phyloP scores from a whole-genome alignment of 2,888 invertebrate genomes.

The Galerucella nymphaeae region DNA sequence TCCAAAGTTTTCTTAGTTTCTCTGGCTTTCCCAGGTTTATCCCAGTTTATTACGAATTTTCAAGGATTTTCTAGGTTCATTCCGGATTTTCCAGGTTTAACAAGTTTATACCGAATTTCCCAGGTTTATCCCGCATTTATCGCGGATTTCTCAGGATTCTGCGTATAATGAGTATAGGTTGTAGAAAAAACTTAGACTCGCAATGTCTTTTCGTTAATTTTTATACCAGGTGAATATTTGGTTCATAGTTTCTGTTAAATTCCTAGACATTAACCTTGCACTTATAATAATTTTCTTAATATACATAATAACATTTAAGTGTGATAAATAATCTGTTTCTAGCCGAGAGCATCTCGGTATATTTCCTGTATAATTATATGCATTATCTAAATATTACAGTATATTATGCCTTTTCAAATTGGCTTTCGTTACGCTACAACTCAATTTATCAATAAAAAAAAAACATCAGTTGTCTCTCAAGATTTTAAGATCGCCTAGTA shows the following conservation, averaged over 20 bases:
- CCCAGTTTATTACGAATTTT: too few relatives aligned
- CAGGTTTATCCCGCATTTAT: too few relatives aligned
- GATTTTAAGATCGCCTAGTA: not conserved
- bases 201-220: too few relatives aligned
- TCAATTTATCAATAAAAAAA: not conserved
- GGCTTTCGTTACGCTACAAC: not conserved
- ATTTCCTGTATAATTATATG: conserved; percentile 13
- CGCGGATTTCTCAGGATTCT: too few relatives aligned
- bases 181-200: too few relatives aligned
- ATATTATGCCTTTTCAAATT: not conserved
- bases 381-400: not conserved
- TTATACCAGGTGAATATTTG: too few relatives aligned
- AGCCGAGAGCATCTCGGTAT: not conserved
- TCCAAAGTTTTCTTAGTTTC: too few relatives aligned
- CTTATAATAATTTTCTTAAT: not conserved
- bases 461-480: not conserved
- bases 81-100: too few relatives aligned
- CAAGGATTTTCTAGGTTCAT: too few relatives aligned
- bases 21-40: too few relatives aligned
- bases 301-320: conserved; percentile 5
- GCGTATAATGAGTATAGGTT: too few relatives aligned
- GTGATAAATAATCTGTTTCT: conserved; percentile 12
- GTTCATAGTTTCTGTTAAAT: not conserved
- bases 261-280: conserved; percentile 2
- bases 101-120: too few relatives aligned